Conservation (phyloP, 2,113 vertebrate genomes). For the Podiceps cristatus region DNA sequence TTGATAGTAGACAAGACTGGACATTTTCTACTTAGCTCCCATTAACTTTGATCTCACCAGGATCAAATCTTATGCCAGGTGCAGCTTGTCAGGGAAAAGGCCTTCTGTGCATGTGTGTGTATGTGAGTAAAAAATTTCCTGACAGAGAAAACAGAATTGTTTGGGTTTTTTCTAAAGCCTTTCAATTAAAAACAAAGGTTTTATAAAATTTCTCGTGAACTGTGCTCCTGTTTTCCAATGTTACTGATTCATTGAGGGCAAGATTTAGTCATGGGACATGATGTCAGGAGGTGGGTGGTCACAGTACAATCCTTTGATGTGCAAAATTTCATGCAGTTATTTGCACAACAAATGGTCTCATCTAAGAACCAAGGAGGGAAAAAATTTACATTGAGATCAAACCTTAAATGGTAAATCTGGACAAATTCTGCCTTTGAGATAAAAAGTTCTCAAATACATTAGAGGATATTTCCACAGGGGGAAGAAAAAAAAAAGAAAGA, state of each 20-base stretch:
- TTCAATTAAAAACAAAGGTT: neutral
- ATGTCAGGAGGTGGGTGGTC: neutral
- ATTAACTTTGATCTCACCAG: neutral
- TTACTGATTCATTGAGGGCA: neutral
- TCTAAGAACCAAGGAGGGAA: slow-evolving; percentile 26
- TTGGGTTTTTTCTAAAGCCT: neutral
- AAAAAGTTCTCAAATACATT: neutral
- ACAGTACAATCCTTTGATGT: neutral
- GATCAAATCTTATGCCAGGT: neutral
- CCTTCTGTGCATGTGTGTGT: neutral
- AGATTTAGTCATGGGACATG: neutral
- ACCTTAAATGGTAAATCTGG: slow-evolving; percentile 12
- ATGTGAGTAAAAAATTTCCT: neutral
- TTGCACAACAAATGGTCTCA: slow-evolving; percentile 25
- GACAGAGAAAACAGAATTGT: neutral
- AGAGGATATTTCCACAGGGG: neutral
- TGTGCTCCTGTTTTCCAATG: neutral
- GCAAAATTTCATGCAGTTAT: neutral
- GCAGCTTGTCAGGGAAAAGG: neutral
- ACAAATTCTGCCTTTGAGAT: slow-evolving; percentile 15
- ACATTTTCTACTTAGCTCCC: neutral
- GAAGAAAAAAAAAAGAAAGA: neutral
- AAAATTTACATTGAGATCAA: slow-evolving; percentile 37
- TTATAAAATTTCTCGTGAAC: neutral
- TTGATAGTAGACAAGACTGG: neutral